Percentiles rank a stretch among this genome's conserved stretches.
phyloP scores from a whole-genome alignment of 2,113 vertebrate species.

The Trichechus manatus region DNA sequence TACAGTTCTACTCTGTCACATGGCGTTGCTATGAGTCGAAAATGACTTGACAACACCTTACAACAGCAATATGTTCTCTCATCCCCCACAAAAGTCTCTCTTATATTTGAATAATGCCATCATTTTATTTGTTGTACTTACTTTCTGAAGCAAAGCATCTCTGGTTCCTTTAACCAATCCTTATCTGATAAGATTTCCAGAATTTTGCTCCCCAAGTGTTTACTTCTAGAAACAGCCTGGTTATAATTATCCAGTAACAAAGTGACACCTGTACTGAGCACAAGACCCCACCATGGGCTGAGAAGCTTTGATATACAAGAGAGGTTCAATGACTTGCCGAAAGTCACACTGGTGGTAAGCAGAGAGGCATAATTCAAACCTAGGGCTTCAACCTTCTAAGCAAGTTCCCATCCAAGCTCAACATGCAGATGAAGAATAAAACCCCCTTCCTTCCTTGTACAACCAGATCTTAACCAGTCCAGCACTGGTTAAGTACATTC shows the following conservation, averaged over 20 bases:
- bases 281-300: neutral
- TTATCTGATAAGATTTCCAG: neutral
- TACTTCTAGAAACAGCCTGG: constrained; percentile 23
- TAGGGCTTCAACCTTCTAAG: neutral
- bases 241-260: neutral
- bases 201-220: neutral
- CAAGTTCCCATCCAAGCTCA: neutral
- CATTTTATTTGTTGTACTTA: neutral
- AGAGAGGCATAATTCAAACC: neutral
- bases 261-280: neutral
- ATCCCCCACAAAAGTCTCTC: neutral
- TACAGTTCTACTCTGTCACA: neutral
- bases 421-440: neutral
- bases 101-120: neutral
- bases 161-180: neutral
- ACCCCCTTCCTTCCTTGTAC: neutral
- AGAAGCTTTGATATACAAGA: neutral
- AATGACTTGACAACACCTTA: neutral
- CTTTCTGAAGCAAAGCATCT: neutral
- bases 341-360: neutral
- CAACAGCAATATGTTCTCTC: neutral
- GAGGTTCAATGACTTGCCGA: neutral
- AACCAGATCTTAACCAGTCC: neutral
- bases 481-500: neutral
- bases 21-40: neutral